Evolutionary conservation across 1,140 invertebrate species (phyloP), one percentile per base, ranked within the genome.

Genomic region (Aphelenchoides avenae): DNA sequence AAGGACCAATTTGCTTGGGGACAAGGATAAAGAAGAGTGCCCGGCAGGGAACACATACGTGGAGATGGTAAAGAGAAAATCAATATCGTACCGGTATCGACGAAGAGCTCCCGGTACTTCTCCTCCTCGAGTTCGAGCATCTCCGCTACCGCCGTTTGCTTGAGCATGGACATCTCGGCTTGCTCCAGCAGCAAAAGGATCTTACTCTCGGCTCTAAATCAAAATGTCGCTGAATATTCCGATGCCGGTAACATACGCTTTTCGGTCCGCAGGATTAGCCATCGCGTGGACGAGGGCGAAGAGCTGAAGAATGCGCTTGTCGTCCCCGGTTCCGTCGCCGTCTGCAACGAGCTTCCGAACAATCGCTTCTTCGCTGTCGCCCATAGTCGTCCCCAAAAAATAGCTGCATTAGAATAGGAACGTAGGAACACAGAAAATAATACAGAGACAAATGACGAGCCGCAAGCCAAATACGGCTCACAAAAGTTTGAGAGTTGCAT

Each of bases 261-360:
- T 61, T 48, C 11, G 58, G 24, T 62, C 44, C 5, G 54, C n/a
- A n/a, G 57, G n/a, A 48, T 63, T 62, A 33, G 18, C 53, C n/a
- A 59, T 27, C 9, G 15, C 22, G n/a, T 29, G 27, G 22, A 61
- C 31, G 11, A 64, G 33, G 26, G 29, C 18, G 40, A 65, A 61
- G 7, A 65, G 42, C 30, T 63, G 44, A 7, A 64, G 26, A 15
- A 66, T 57, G n/a, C 66, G 52, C 26, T 42, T 41, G 39, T 66
- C 64, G 27, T 66, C 64, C 26, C 60, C 41, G 34, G 66, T 69
- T 15, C 64, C 64, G 52, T 70, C 53, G 13, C 64, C 65, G 39
- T 66, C 66, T 18, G 64, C 64, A 9, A 66, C 37, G 15, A 70
- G 42, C 46, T 66, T 66, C 15, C 64, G 46, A 18, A 52, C 34